Evolutionary conservation across 2,888 invertebrate species (phyloP).

Genomic region (Yponomeuta malinellus): DNA sequence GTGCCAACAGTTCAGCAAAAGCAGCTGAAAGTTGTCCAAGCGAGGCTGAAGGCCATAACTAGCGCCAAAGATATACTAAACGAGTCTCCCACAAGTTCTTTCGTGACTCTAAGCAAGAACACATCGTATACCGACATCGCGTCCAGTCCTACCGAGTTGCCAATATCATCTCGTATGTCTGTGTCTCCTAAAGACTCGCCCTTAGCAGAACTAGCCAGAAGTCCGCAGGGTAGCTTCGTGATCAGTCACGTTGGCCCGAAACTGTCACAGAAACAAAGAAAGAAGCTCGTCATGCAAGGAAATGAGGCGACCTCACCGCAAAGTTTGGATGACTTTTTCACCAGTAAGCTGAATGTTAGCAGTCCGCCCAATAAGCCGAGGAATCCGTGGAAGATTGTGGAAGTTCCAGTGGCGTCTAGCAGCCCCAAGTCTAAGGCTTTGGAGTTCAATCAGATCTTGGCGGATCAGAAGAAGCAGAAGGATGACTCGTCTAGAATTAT

Average conservation of each 20-base stretch:
- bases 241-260: conserved; percentile 70
- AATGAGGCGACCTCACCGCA: conserved; percentile 35
- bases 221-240: conserved; percentile 50
- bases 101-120: conserved; percentile 55
- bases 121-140: conserved; percentile 41
- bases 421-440: conserved; percentile 58
- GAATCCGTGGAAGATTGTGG: conserved; percentile 65
- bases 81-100: conserved; percentile 50
- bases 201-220: conserved; percentile 38
- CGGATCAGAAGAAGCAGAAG: conserved; percentile 83
- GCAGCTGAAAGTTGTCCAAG: conserved; percentile 66
- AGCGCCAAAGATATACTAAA: conserved; percentile 57
- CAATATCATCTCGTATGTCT: conserved; percentile 46
- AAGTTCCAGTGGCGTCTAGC: conserved; percentile 38
- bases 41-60: conserved; percentile 61
- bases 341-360: conserved; percentile 38
- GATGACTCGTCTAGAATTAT: conserved; percentile 82
- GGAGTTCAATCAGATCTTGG: conserved; percentile 77
- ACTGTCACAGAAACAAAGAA: conserved; percentile 79
- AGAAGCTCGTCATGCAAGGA: conserved; percentile 72
- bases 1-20: conserved; percentile 60
- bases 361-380: conserved; percentile 64
- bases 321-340: conserved; percentile 44
- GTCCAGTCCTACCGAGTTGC: conserved; percentile 16
- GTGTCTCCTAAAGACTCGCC: conserved; percentile 54